Conservation (phyloP, 2,797 vertebrate genomes). For the Ataeniobius toweri region DNA sequence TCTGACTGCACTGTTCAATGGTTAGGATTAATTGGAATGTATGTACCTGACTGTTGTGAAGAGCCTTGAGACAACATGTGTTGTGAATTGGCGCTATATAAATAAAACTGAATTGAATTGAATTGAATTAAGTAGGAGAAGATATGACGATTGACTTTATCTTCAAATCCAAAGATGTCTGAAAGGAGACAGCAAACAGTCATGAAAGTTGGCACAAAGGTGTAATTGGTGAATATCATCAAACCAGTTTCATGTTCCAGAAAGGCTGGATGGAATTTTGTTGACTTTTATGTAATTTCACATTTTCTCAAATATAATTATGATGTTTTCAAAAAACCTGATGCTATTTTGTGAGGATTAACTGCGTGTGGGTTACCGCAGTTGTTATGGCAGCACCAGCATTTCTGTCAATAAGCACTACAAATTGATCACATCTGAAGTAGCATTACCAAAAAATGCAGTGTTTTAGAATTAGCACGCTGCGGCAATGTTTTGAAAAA, state of each 20-base stretch:
- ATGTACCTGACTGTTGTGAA: too few relatives aligned
- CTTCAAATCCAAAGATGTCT: background rate
- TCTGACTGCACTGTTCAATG: too few relatives aligned
- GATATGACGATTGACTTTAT: background rate
- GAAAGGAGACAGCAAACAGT: background rate
- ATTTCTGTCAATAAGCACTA: constrained; percentile 1
- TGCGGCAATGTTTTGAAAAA: background rate
- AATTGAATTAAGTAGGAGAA: background rate
- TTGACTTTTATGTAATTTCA: background rate
- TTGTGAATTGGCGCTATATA: too few relatives aligned
- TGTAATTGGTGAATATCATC: background rate
- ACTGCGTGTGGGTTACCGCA: background rate
- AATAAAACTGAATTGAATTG: too few relatives aligned
- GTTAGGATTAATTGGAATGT: too few relatives aligned
- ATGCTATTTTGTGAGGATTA: background rate
- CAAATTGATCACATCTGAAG: constrained; percentile 2
- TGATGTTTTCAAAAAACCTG: background rate
- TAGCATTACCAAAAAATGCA: background rate
- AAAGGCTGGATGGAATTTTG: background rate
- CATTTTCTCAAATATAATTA: background rate
- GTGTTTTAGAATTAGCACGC: background rate
- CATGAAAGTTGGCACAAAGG: background rate
- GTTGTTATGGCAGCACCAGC: background rate
- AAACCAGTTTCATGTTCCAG: background rate
- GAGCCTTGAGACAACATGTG: too few relatives aligned